Base-by-base conservation (phyloP, 1,140 invertebrate species). In the Akabosia matsudoensis region DNA sequence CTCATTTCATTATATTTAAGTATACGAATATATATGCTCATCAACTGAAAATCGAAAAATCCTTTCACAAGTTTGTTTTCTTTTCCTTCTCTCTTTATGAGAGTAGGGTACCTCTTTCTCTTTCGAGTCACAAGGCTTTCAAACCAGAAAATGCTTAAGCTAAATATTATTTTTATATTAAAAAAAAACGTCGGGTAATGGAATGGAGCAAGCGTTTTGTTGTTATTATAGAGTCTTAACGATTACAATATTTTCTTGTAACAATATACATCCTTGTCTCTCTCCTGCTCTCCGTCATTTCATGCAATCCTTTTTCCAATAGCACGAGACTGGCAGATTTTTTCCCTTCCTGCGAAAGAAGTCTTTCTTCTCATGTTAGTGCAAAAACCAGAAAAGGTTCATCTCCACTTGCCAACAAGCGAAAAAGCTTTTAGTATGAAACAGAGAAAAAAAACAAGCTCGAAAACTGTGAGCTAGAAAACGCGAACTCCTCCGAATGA, bases 401-500 rank as follows among this genome's bases (percentile, higher is more conserved):
- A 7, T 45, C 37, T 45, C 37, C 7, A 18, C 37, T 45, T 45
- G 7, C 37, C 37, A 45, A 45, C 37, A 45, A 45, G 37, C 37
- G 7, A 45, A 45, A 7, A 45, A 45, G 37, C 37, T 10, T 45
- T 45, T 45, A 10, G 37, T 56, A 24, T 13, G 54, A 24, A 56
- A 56, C 10, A 56, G 54, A 56, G 54, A 56, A 56, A 24, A 45
- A 16, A 13, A 24, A 56, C 54, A 56, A 18, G 18, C 37, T 45
- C 37, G 18, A 45, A 45, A 7, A 10, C 37, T 45, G 37, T 7
- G 37, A 45, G 13, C n/a, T n/a, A n/a, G 54, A 22, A 67, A 67
- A 67, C 61, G 61, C 61, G 61, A 67, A 31, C 61, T 67, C 10
- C n/a, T 67, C 61, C 61, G 61, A 67, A 31, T 67, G 61, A 67